Evolutionary conservation across 2,113 vertebrate species (phyloP).

Genomic region (Chloropsis cyanopogon): DNA sequence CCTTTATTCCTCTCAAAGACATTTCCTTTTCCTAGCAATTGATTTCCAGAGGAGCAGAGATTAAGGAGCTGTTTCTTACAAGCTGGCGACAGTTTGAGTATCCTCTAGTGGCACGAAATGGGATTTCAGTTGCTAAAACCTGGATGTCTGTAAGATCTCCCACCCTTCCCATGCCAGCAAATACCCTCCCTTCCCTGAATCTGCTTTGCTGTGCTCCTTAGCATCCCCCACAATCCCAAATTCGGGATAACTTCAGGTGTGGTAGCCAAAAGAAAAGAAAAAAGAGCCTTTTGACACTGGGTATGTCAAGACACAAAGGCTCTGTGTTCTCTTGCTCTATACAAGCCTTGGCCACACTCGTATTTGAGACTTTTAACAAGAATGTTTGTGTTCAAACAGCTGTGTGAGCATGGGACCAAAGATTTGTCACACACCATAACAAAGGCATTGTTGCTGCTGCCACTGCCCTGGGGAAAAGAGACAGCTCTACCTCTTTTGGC

Average conservation of each 20-base stretch:
- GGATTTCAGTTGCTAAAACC: background rate
- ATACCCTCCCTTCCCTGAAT: background rate
- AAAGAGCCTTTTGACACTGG: background rate
- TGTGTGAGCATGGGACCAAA: background rate
- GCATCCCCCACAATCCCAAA: background rate
- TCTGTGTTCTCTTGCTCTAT: background rate
- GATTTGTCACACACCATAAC: background rate
- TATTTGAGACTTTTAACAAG: background rate
- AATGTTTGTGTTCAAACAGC: background rate
- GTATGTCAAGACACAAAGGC: accelerated
- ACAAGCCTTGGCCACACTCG: background rate
- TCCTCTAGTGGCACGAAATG: background rate
- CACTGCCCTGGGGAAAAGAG: background rate
- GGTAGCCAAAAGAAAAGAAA: background rate
- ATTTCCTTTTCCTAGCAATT: background rate
- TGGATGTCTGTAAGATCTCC: background rate
- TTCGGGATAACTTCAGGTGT: background rate
- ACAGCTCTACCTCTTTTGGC: background rate
- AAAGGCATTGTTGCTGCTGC: background rate
- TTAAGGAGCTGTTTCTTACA: background rate
- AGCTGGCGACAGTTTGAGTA: background rate
- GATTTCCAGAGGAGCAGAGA: background rate
- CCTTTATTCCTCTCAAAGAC: background rate
- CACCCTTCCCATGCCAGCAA: background rate
- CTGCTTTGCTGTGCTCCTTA: background rate